Conservation (phyloP, 2,797 vertebrate genomes). For the Pangasius krempfi region DNA sequence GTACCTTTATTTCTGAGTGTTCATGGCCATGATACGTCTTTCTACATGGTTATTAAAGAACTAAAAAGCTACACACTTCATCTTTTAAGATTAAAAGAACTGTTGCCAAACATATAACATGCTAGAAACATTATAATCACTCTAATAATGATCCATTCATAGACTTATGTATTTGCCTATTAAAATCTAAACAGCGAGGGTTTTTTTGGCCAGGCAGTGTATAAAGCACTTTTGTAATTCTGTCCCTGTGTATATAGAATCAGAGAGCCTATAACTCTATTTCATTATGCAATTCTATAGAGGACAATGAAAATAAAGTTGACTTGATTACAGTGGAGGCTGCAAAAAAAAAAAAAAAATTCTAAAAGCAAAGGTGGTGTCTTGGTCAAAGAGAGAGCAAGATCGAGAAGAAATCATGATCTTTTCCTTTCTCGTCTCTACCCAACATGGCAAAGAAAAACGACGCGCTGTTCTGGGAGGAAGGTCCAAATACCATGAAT, state of each 20-base stretch:
- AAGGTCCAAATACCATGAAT: conserved; percentile 66
- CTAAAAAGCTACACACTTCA: too few species aligned
- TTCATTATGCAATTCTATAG: neutral
- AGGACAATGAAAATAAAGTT: neutral
- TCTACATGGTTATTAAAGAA: too few species aligned
- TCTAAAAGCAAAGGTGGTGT: neutral
- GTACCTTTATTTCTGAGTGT: neutral
- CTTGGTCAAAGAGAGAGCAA: neutral
- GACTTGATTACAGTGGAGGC: neutral
- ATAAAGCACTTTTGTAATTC: neutral
- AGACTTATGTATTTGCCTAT: too few species aligned
- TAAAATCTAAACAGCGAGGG: too few species aligned
- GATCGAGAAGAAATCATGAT: neutral
- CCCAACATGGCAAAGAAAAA: conserved; percentile 25
- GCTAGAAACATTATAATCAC: too few species aligned
- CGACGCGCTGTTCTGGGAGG: conserved; percentile 48
- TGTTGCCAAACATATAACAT: too few species aligned
- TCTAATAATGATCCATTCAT: too few species aligned
- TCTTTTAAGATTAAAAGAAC: too few species aligned
- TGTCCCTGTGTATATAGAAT: neutral
- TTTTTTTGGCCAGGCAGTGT: too few species aligned
- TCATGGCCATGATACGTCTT: too few species aligned
- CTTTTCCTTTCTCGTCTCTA: conserved; percentile 16
- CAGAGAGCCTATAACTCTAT: neutral
- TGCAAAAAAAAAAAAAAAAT: neutral